Conservation (phyloP, 92 coral and sea anemone genomes). For the Siderastrea siderea region DNA sequence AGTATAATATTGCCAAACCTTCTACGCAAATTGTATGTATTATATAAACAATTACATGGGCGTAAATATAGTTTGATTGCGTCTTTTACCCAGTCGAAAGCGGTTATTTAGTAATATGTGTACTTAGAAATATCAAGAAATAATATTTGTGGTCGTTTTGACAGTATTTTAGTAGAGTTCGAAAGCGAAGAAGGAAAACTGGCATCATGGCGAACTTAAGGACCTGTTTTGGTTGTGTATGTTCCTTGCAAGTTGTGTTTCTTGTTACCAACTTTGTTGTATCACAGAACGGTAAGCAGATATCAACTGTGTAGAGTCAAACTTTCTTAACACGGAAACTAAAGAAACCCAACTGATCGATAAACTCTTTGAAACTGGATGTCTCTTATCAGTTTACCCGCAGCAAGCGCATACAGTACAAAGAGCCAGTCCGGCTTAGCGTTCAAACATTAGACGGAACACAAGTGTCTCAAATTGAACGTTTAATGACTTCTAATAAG, state of each 20-base stretch:
- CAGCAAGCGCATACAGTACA: no score
- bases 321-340: not conserved
- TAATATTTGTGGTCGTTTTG: not conserved
- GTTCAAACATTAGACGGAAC: no score
- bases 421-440: no score
- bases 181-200: not conserved
- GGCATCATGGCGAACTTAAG: conserved; percentile 1
- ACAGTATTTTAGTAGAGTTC: not conserved
- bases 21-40: not conserved
- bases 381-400: no score
- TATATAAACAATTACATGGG: not conserved
- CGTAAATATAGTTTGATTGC: not conserved
- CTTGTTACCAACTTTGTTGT: not conserved
- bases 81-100: not conserved
- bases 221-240: not conserved
- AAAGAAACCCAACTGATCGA: not conserved
- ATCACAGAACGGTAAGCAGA: conserved; percentile 10
- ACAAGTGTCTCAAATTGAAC: no score
- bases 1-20: not conserved
- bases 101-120: not conserved
- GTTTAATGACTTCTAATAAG: no score
- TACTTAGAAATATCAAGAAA: conserved; percentile 9
- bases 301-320: not conserved
- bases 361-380: no score
- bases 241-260: not conserved